Evolutionary conservation across 2,797 vertebrate species (phyloP).

Genomic region (Falco columbarius): DNA sequence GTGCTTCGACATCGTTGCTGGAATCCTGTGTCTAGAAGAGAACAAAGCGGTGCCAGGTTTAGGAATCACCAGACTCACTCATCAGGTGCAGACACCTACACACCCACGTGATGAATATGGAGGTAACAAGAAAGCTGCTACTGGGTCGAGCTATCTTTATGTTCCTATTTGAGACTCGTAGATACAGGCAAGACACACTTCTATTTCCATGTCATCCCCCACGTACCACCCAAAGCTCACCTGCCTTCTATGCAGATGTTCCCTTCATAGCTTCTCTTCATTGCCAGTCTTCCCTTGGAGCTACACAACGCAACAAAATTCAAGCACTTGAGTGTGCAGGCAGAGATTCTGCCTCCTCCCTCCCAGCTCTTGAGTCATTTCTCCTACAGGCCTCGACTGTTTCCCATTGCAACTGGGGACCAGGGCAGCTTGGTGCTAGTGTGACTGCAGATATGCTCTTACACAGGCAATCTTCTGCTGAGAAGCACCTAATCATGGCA

Average conservation of each 20-base stretch:
- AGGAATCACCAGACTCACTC: neutral
- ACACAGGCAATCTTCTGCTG: fast-evolving
- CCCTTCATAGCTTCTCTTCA: conserved; percentile 75
- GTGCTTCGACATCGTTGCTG: conserved; percentile 83
- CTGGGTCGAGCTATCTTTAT: conserved; percentile 34
- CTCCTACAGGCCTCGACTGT: neutral
- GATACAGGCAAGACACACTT: conserved; percentile 33
- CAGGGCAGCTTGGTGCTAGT: fast-evolving
- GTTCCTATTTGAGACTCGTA: conserved; percentile 49
- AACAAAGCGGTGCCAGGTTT: neutral
- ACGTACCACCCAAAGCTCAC: conserved; percentile 52
- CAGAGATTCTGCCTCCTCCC: conserved; percentile 58
- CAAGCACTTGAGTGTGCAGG: conserved; percentile 54
- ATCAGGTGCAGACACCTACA: conserved; percentile 26
- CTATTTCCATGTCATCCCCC: conserved; percentile 49
- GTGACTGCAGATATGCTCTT: neutral
- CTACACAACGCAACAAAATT: conserved; percentile 73
- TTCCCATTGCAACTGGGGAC: neutral
- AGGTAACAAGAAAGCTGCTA: conserved; percentile 48
- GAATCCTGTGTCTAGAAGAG: conserved; percentile 36
- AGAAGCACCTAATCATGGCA: neutral
- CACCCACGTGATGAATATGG: conserved; percentile 38
- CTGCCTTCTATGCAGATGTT: conserved; percentile 71
- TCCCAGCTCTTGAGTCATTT: neutral
- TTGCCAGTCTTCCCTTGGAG: conserved; percentile 70